A percentile compares a stretch with the other conserved stretches of the same genome.
These are phyloP conservation scores for Atherix ibis DNA, from an alignment of 2,888 invertebrate species.

Conservation along the genomic window DNA sequence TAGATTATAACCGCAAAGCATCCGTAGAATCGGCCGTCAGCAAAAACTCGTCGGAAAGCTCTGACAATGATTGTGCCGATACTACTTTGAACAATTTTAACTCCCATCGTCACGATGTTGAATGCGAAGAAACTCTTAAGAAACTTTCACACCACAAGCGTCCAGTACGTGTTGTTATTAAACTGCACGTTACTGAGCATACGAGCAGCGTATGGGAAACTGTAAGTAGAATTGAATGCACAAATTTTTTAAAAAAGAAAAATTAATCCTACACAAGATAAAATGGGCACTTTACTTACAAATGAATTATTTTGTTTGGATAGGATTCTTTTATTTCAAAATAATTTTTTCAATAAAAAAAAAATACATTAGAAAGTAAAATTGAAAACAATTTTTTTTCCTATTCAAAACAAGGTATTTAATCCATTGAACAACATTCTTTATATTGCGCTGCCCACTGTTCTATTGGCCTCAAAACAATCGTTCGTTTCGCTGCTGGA, in stretches of 20 bases:
- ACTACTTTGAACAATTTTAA: conserved; percentile 23
- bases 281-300: too few relatives aligned
- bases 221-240: conserved; percentile 34
- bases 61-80: conserved; percentile 25
- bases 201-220: conserved; percentile 74
- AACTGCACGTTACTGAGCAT: conserved; percentile 61
- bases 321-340: too few relatives aligned
- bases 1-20: conserved; percentile 31
- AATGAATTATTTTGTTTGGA: too few relatives aligned
- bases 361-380: too few relatives aligned
- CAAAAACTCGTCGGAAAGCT: conserved; percentile 26
- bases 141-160: conserved; percentile 54
- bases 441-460: conserved; percentile 78
- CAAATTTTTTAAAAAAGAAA: too few relatives aligned
- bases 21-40: conserved; percentile 30
- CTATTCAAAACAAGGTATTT: conserved; percentile 18
- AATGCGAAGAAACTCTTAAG: conserved; percentile 36
- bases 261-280: too few relatives aligned
- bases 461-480: conserved; percentile 83
- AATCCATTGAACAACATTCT: conserved; percentile 47
- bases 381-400: too few relatives aligned
- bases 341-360: too few relatives aligned
- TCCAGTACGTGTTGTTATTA: conserved; percentile 56
- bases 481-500: conserved; percentile 87
- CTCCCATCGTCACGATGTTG: conserved; percentile 29